Percentiles rank a stretch among this genome's conserved stretches.
These are phyloP conservation scores for Drosophila azteca DNA, from an alignment of 1,140 invertebrate species.

Conservation along the genomic window DNA sequence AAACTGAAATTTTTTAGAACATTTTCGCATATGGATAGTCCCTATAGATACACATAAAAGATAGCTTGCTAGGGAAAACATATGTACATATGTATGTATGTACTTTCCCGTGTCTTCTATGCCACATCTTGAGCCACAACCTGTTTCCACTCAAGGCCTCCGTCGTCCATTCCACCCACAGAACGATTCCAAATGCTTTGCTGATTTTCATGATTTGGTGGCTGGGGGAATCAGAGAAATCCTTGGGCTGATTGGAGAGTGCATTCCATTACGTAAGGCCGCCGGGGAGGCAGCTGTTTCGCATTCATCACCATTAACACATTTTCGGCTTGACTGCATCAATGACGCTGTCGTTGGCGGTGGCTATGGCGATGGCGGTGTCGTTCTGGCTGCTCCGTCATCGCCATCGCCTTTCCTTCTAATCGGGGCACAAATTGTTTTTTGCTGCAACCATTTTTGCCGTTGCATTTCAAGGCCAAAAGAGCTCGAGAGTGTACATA, in stretches of 20 bases:
- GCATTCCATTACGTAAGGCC: conserved; percentile 46
- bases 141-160: conserved; percentile 15
- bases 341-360: conserved; percentile 28
- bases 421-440: conserved; percentile 34
- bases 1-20: too few species aligned
- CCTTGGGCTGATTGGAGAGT: conserved; percentile 69
- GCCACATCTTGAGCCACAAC: conserved; percentile 6
- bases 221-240: conserved; percentile 22
- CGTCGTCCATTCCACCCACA: conserved; percentile 17
- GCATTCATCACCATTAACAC: conserved; percentile 78
- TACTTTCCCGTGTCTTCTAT: not conserved
- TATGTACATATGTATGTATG: too few species aligned
- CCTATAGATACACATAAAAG: too few species aligned
- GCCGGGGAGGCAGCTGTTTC: conserved; percentile 57
- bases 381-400: conserved; percentile 10
- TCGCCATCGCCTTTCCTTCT: conserved; percentile 25
- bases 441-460: conserved; percentile 18
- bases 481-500: not conserved
- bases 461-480: conserved; percentile 53
- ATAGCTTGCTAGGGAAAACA: too few species aligned
- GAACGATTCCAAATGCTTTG: conserved; percentile 5
- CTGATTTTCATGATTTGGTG: conserved; percentile 26
- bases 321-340: conserved; percentile 76
- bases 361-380: conserved; percentile 3
- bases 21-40: too few species aligned